Evolutionary conservation across 1,140 invertebrate genomes (phyloP).

Genomic region (Araneus ventricosus): DNA sequence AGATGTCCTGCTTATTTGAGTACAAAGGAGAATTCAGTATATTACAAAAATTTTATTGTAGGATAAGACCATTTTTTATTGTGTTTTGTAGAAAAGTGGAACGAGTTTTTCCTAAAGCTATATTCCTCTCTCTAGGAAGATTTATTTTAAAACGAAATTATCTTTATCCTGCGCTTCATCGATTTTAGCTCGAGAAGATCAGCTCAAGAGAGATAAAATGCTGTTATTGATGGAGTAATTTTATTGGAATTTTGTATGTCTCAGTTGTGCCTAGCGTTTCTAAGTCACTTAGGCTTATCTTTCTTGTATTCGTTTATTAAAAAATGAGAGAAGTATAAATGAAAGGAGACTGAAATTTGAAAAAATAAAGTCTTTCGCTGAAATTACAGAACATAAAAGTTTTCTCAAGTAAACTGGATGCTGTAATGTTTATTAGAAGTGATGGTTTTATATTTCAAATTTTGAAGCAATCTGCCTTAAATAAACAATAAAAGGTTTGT

Average conservation of each 20-base stretch:
- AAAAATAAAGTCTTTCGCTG: no score
- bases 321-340: no score
- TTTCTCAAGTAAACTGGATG: no score
- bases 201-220: background rate
- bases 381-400: no score
- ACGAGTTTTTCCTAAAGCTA: background rate
- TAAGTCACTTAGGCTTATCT: no score
- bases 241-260: background rate
- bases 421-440: no score
- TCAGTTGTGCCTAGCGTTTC: background rate
- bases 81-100: background rate
- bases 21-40: background rate
- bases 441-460: no score
- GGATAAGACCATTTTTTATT: background rate
- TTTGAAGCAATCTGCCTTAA: no score
- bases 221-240: background rate
- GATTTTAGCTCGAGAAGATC: background rate
- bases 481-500: no score
- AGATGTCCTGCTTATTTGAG: constrained; percentile 13
- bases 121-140: background rate
- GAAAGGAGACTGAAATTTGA: no score
- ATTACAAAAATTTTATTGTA: constrained; percentile 15
- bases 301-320: no score
- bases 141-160: constrained; percentile 14
- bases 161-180: background rate